These are phyloP conservation scores for Phrynocephalus forsythii DNA, from an alignment of 2,797 vertebrate genomes.

Conservation along the genomic window DNA sequence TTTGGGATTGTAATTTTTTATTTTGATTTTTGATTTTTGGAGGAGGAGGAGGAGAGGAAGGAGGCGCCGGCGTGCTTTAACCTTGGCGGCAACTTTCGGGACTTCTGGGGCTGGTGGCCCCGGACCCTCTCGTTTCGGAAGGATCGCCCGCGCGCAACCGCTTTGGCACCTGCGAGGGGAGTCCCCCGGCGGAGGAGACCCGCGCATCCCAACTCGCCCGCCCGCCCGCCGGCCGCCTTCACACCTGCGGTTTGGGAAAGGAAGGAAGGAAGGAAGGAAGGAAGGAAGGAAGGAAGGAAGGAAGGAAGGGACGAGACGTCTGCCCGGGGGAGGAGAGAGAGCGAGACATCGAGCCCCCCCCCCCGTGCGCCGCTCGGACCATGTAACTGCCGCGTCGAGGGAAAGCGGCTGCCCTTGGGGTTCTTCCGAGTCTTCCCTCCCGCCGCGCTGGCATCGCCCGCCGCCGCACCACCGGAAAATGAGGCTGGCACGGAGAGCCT, in stretches of 20 bases:
- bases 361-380: constrained; percentile 65
- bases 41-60: not conserved
- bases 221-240: no score
- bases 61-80: not conserved
- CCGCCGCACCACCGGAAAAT: constrained; percentile 47
- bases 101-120: not conserved
- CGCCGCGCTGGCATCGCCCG: no score
- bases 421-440: not conserved
- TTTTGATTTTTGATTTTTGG: no score
- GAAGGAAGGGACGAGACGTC: constrained; percentile 35
- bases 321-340: constrained; percentile 37
- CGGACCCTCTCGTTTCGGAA: no score
- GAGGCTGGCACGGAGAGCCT: constrained; percentile 66
- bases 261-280: no score
- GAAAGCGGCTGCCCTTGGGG: constrained; percentile 1
- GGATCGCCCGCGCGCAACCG: no score
- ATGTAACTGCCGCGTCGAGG: constrained; percentile 62
- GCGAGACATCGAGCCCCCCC: not conserved
- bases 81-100: constrained; percentile 16
- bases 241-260: not conserved
- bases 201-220: not conserved
- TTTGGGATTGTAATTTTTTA: no score
- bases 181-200: not conserved
- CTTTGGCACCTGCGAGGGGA: not conserved
- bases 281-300: no score